These are phyloP conservation scores for Tipula helvola DNA, from an alignment of 2,888 invertebrate genomes.

Conservation along the genomic window DNA sequence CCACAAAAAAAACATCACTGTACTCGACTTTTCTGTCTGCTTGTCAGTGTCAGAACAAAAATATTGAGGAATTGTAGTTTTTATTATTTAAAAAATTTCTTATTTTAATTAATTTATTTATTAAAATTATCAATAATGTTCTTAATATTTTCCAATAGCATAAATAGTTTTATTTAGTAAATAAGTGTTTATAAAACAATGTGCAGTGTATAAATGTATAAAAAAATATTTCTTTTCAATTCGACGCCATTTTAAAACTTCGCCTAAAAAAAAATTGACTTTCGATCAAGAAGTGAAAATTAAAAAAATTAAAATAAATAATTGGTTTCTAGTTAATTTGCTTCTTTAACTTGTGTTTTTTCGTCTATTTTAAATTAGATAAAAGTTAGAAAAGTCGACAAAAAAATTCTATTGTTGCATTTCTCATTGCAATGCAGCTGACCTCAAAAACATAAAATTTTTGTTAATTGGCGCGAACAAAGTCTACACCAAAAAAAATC, in stretches of 20 bases:
- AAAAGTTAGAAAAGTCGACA: not conserved
- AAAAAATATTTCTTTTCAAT: not conserved
- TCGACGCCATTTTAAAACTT: not conserved
- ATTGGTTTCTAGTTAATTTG: not conserved
- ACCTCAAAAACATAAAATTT: not conserved
- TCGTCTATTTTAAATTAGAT: not conserved
- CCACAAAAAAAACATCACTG: not conserved
- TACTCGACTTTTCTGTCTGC: not conserved
- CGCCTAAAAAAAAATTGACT: not conserved
- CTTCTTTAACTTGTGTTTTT: not conserved
- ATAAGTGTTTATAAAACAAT: not conserved
- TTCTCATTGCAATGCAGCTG: not conserved
- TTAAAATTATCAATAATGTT: not conserved
- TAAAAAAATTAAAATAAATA: not conserved
- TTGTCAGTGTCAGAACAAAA: not conserved
- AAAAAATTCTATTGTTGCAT: not conserved
- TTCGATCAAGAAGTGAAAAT: not conserved
- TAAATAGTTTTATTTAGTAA: not conserved
- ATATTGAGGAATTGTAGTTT: not conserved
- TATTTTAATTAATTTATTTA: not conserved
- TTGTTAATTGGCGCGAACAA: conserved; percentile 4
- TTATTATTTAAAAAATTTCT: not conserved
- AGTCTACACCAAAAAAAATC: not conserved
- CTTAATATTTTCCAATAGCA: not conserved
- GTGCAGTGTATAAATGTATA: not conserved